phyloP scores from a whole-genome alignment of 2,888 invertebrate genomes.

The Ectemnius cavifrons region DNA sequence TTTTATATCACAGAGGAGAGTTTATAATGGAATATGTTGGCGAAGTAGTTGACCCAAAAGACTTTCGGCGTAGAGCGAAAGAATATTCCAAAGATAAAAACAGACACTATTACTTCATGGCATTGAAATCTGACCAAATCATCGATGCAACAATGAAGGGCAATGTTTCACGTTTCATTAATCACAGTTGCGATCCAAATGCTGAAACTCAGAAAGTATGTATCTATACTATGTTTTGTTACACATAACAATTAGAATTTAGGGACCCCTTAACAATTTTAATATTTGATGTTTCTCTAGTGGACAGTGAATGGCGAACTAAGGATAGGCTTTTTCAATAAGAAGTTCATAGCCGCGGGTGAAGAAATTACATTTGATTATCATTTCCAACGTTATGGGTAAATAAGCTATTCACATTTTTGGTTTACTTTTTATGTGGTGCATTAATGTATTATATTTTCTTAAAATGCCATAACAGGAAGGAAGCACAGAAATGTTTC shows the following conservation, averaged over 20 bases:
- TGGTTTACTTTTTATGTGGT: conserved; percentile 28
- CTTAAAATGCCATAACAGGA: conserved; percentile 79
- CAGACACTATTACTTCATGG: conserved; percentile 98
- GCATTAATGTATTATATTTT: conserved; percentile 29
- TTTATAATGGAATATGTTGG: conserved; percentile 99
- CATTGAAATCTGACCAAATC: conserved; percentile 93
- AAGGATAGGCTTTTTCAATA: conserved; percentile 97
- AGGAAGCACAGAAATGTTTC: conserved; percentile 97
- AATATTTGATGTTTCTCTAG: conserved; percentile 63
- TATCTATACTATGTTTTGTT: neutral
- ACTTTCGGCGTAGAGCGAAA: conserved; percentile 92
- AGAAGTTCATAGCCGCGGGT: conserved; percentile 87
- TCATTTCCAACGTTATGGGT: conserved; percentile 98
- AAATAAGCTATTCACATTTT: conserved; percentile 26
- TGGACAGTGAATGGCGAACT: conserved; percentile 96
- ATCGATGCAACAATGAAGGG: conserved; percentile 98
- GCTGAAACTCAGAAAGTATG: conserved; percentile 94
- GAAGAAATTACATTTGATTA: conserved; percentile 99
- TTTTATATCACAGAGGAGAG: conserved; percentile 83
- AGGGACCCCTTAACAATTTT: neutral
- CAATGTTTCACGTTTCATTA: conserved; percentile 97
- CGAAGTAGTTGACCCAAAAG: conserved; percentile 94
- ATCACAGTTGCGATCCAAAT: conserved; percentile 99
- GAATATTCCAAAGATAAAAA: conserved; percentile 94
- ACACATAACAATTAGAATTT: neutral